A percentile compares a stretch with the other conserved stretches of the same genome.
These are phyloP conservation scores for Anastrepha ludens DNA, from an alignment of 1,140 invertebrate genomes.

Conservation along the genomic window DNA sequence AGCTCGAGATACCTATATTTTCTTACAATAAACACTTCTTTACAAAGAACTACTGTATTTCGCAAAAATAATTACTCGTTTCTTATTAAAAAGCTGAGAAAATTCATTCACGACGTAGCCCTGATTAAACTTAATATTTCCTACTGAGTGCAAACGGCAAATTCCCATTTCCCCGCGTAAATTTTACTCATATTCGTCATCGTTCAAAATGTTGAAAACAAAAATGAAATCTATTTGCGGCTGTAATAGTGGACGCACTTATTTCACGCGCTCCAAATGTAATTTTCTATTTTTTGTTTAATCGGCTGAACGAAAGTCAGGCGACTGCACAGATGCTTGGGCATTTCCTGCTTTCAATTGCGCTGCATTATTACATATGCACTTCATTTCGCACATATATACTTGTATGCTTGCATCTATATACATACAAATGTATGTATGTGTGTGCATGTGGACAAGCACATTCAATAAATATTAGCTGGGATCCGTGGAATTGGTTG, in stretches of 20 bases:
- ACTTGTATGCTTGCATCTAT: neutral
- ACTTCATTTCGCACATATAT: neutral
- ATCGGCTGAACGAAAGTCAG: conserved; percentile 3
- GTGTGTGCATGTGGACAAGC: too few species aligned
- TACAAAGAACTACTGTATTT: too few species aligned
- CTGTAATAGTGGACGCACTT: conserved; percentile 7
- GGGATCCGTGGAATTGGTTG: neutral
- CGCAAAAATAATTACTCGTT: too few species aligned
- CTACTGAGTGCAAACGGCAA: neutral
- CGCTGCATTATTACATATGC: neutral
- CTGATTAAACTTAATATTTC: neutral
- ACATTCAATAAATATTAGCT: too few species aligned
- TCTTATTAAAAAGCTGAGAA: too few species aligned
- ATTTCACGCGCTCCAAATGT: conserved; percentile 32
- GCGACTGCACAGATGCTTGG: conserved; percentile 28
- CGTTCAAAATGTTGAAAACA: neutral
- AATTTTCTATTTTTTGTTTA: conserved; percentile 11
- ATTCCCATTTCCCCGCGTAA: neutral
- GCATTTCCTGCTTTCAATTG: conserved; percentile 51
- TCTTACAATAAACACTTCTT: too few species aligned
- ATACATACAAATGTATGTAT: neutral
- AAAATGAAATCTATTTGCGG: neutral
- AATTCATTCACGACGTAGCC: neutral
- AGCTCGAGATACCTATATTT: too few species aligned
- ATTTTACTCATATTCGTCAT: neutral